These are phyloP conservation scores for Hyles vespertilio DNA, from an alignment of 1,140 invertebrate species.

Conservation along the genomic window DNA sequence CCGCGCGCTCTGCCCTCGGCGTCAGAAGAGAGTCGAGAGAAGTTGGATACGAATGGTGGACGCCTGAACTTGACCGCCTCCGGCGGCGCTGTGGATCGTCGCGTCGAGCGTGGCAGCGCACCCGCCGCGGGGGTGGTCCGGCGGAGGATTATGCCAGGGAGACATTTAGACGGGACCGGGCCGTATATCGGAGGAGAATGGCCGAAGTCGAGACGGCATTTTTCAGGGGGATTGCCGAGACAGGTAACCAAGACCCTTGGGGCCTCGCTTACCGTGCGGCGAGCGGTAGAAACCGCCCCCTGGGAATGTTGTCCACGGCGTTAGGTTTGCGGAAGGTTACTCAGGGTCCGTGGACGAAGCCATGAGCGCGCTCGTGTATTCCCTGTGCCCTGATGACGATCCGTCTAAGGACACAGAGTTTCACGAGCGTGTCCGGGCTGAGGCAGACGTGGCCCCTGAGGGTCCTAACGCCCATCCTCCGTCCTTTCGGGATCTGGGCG, in stretches of 20 bases:
- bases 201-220: slow-evolving; percentile 17
- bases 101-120: slow-evolving; percentile 24
- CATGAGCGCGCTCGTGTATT: slow-evolving; percentile 20
- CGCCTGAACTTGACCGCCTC: slow-evolving; percentile 18
- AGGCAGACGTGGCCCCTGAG: slow-evolving; percentile 7
- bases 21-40: no score
- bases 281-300: slow-evolving; percentile 17
- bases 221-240: slow-evolving; percentile 18
- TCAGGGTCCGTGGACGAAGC: slow-evolving; percentile 18
- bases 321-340: slow-evolving; percentile 14
- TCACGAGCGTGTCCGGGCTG: no score
- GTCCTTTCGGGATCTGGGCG: background rate
- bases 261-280: slow-evolving; percentile 26
- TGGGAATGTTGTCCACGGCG: no score
- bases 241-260: slow-evolving; percentile 34
- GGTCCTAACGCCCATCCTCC: slow-evolving; percentile 8
- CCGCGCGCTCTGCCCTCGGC: no score
- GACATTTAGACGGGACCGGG: no score
- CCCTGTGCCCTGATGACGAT: slow-evolving; percentile 29
- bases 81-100: slow-evolving; percentile 6
- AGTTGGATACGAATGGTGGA: slow-evolving; percentile 30
- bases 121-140: slow-evolving; percentile 8
- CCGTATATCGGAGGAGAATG: slow-evolving; percentile 22
- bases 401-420: slow-evolving; percentile 10
- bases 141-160: no score